These are phyloP conservation scores for Falco concolor DNA, from an alignment of 2,797 vertebrate genomes.

Conservation along the genomic window DNA sequence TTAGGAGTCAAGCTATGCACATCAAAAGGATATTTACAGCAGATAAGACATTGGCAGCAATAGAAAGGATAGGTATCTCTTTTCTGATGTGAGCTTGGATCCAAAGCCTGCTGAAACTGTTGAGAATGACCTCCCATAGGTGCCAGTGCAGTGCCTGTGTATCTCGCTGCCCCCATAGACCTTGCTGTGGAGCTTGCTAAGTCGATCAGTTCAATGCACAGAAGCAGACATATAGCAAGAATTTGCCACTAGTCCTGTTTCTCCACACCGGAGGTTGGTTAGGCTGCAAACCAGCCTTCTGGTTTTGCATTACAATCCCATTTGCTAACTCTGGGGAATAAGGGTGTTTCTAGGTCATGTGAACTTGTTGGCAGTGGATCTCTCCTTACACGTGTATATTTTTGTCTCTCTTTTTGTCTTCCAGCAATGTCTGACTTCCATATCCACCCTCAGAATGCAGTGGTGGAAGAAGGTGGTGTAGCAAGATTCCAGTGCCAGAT, in stretches of 20 bases:
- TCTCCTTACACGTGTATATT: background rate
- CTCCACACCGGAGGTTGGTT: background rate
- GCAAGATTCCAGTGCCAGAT: slow-evolving; percentile 98
- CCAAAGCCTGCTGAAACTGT: background rate
- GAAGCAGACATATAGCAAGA: background rate
- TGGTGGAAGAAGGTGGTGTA: slow-evolving; percentile 87
- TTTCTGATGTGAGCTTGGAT: background rate
- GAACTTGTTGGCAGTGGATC: background rate
- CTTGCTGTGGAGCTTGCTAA: background rate
- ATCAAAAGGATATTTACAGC: background rate
- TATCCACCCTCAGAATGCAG: slow-evolving; percentile 88
- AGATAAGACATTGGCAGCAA: background rate
- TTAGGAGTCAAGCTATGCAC: background rate
- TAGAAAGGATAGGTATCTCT: background rate
- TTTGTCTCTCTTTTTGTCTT: slow-evolving; percentile 6
- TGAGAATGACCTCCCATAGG: background rate
- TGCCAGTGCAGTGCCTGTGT: background rate
- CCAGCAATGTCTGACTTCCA: slow-evolving; percentile 95
- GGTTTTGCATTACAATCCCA: background rate
- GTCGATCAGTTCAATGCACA: background rate
- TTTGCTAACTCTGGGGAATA: background rate
- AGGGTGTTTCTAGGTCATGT: background rate
- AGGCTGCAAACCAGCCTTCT: background rate
- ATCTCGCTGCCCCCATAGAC: fast-evolving
- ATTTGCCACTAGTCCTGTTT: background rate